Base-by-base conservation (phyloP, 2,888 invertebrate genomes). In the Tetanocera ferruginea region DNA sequence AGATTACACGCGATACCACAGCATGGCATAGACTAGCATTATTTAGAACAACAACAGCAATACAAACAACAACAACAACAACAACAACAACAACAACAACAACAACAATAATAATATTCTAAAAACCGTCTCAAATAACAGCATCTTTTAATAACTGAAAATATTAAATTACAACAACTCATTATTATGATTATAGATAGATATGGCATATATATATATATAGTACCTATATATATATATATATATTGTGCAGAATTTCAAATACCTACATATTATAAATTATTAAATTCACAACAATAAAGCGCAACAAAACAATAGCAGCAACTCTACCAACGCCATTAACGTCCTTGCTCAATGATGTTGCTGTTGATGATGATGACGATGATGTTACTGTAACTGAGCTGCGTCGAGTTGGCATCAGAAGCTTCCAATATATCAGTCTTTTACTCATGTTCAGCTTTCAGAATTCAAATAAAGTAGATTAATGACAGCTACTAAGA, bases 401-500 rank as follows among this genome's bases (percentile, higher is more conserved):
- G 49, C 23, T 73, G 43, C 43, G 60, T 66, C 52, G 52, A 52
- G 69, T 69, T 69, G 69, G 69, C 69, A 69, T 49, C 64, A 51
- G 31, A 23, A 66, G 52, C 74, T 60, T 72, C 51, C 28, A 74
- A 64, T 64, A 73, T 62, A 62, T 73, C 62, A 73, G 62, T 70
- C n/a, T 72, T 57, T 25, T 25, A 5, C 62, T 73, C 62, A 43
- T 23, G 62, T 76, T 76, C 43, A 23, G 19, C 37, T 62, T 28
- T 66, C 43, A 67, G 72, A 77, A 72, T 72, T 72, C 69, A 66
- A 73, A 77, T 77, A 73, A 77, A 73, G 72, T 67, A 73, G 69
- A 77, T 77, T 73, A 77, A 77, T 77, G 73, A 73, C 69, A 67
- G 73, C 73, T 69, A 77, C 77, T 77, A 57, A 77, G 67, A 57